Conservation (phyloP, 2,113 vertebrate species). For the Plestiodon gilberti region DNA sequence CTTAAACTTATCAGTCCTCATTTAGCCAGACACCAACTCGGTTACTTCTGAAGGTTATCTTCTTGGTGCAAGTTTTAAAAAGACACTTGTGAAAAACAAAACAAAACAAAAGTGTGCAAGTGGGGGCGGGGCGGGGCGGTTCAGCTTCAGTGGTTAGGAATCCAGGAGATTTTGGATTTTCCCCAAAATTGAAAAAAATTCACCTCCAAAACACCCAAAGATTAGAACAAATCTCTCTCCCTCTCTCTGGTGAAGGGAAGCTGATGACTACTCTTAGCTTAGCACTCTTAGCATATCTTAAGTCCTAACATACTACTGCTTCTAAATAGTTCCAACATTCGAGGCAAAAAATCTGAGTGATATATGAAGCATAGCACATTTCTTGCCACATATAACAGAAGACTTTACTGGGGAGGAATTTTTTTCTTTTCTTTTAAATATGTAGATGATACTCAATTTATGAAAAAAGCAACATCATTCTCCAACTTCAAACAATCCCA, state of each 20-base stretch:
- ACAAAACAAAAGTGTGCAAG: not conserved
- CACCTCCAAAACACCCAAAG: not conserved
- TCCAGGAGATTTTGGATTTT: not conserved
- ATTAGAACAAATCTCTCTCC: not conserved
- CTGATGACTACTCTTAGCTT: not conserved
- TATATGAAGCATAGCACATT: not conserved
- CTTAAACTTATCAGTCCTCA: no score
- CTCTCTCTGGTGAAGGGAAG: not conserved
- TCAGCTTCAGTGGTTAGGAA: not conserved
- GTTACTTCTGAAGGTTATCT: not conserved
- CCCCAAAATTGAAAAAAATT: not conserved
- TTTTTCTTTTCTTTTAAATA: slow-evolving; percentile 9
- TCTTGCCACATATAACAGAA: slow-evolving; percentile 3
- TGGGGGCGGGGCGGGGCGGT: not conserved
- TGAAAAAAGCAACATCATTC: not conserved
- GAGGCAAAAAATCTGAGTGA: not conserved
- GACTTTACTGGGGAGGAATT: not conserved
- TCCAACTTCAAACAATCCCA: slow-evolving; percentile 32
- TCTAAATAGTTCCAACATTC: not conserved
- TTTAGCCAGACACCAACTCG: no score
- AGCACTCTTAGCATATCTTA: not conserved
- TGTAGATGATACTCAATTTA: slow-evolving; percentile 15
- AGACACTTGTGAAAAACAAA: not conserved
- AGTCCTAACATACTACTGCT: not conserved
- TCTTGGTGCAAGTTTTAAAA: not conserved